phyloP scores from a whole-genome alignment of 1,140 invertebrate species.

The Bombus superbus region DNA sequence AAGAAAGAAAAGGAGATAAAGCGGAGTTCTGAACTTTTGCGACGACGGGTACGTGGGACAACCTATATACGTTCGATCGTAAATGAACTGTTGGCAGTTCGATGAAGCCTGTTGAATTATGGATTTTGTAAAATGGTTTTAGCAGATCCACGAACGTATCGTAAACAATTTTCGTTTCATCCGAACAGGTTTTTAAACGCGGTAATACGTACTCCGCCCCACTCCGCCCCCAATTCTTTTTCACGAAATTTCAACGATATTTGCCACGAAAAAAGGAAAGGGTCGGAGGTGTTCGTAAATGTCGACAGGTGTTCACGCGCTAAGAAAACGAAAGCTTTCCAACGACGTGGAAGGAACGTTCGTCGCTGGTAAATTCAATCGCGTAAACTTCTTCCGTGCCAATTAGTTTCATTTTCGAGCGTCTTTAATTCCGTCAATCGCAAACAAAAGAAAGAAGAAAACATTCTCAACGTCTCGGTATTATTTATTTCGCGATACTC shows the following conservation, averaged over 20 bases:
- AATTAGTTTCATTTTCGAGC: not conserved
- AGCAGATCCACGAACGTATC: not conserved
- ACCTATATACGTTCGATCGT: not conserved
- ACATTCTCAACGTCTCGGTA: not conserved
- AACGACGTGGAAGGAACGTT: too few relatives aligned
- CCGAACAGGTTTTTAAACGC: not conserved
- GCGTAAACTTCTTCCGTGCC: not conserved
- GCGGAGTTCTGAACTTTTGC: not conserved
- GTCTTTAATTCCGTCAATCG: too few relatives aligned
- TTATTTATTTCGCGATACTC: not conserved
- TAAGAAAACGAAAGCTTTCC: too few relatives aligned
- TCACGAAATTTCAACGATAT: not conserved
- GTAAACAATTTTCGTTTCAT: not conserved
- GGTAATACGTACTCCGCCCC: not conserved
- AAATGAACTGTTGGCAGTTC: not conserved
- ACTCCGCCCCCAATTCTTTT: not conserved
- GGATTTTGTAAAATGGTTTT: not conserved
- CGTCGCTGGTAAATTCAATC: too few relatives aligned
- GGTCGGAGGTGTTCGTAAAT: too few relatives aligned
- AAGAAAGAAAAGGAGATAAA: not conserved
- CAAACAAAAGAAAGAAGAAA: too few relatives aligned
- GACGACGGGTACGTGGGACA: not conserved
- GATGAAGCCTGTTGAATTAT: conserved; percentile 4
- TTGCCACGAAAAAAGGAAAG: not conserved
- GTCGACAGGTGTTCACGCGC: too few relatives aligned